phyloP scores from a whole-genome alignment of 2,888 invertebrate species.

The Trileptium ribeirensis region DNA sequence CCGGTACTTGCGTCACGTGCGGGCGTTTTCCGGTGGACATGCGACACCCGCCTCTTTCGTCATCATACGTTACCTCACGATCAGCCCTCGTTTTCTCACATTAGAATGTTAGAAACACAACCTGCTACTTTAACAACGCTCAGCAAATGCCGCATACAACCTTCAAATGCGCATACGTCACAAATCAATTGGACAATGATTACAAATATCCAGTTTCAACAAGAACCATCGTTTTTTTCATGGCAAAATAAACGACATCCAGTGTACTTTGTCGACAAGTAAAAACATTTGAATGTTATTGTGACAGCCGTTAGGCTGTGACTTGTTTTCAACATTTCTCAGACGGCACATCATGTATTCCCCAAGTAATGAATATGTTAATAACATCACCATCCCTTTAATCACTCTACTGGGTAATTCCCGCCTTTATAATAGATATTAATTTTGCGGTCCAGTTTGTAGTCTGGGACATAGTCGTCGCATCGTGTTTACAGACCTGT shows the following conservation, averaged over 20 bases:
- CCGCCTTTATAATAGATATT: too few relatives aligned
- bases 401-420: too few relatives aligned
- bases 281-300: too few relatives aligned
- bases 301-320: too few relatives aligned
- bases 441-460: too few relatives aligned
- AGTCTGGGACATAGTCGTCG: too few relatives aligned
- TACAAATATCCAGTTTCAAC: neutral
- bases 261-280: slow-evolving; percentile 1
- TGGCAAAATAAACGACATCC: neutral
- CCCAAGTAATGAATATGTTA: too few relatives aligned
- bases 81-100: neutral
- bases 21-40: slow-evolving; percentile 13
- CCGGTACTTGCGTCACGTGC: neutral
- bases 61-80: slow-evolving; percentile 4
- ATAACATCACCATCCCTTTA: too few relatives aligned
- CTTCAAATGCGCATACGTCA: neutral
- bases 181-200: neutral
- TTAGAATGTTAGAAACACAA: neutral
- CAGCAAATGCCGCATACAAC: too few relatives aligned
- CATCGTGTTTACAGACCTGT: too few relatives aligned
- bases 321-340: too few relatives aligned
- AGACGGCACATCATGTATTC: too few relatives aligned
- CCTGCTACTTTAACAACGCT: neutral
- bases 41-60: neutral
- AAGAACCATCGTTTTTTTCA: neutral